Evolutionary conservation across 2,113 vertebrate genomes (phyloP), one percentile per base, ranked within the genome.

Genomic region (Orthonyx spaldingii): DNA sequence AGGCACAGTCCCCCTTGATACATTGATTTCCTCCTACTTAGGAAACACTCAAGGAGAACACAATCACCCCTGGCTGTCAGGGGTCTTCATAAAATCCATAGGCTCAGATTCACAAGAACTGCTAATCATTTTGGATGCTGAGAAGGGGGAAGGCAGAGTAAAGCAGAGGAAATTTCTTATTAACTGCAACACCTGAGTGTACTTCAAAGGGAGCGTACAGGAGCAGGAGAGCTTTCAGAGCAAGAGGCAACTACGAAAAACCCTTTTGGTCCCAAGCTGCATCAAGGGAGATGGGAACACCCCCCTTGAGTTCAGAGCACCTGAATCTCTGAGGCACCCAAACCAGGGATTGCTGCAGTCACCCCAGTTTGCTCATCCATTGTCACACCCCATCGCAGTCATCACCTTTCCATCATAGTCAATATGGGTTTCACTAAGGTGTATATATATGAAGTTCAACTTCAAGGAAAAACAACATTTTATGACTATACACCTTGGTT

Each of bases 21-120:
- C 47, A 96, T 90, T 66, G 78, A 96, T 94, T 96, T 89, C 44
- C 87, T 87, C 30, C 76, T 70, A 50, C 46, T 94, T 69, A 77
- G 82, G 82, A 94, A 91, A 89, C 63, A 80, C 59, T 50, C 1
- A 0, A 39, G 71, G 57, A 89, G 53, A 94, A 74, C 28, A 76
- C 3, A 3, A 78, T 88, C 88, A 83, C 50, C 50, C n/a, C 50
- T 61, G 50, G 37, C 75, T 87, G 50, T 80, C 87, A 95, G 42
- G 19, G 64, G 59, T 84, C 82, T 66, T 66, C 46, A 41, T 64
- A 90, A 96, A 94, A 96, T 80, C 78, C 82, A 91, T 69, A 87
- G 57, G 32, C 39, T 44, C 83, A 50, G 44, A 93, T 90, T 85
- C 94, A 85, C 59, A 94, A 70, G 84, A 91, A 85, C 53, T 41